These are phyloP conservation scores for Choreutis nemorana DNA, from an alignment of 2,888 invertebrate species.

Conservation along the genomic window DNA sequence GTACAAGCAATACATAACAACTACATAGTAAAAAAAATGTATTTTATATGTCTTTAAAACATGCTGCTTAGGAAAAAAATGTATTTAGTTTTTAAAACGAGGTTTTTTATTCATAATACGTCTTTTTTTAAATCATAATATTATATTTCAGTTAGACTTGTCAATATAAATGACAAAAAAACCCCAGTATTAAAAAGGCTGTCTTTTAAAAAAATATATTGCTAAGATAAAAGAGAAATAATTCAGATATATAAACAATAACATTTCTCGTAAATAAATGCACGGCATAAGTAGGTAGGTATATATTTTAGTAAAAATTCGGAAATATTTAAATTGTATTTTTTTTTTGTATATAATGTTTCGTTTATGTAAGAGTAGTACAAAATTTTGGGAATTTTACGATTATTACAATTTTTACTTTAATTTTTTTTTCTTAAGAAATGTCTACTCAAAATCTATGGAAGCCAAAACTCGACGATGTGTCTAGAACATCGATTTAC, in stretches of 20 bases:
- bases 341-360: constrained; percentile 17
- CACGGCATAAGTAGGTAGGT: too few relatives aligned
- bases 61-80: constrained; percentile 40
- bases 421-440: constrained; percentile 8
- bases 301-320: too few relatives aligned
- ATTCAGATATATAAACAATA: too few relatives aligned
- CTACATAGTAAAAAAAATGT: constrained; percentile 33
- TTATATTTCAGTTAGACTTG: too few relatives aligned
- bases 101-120: too few relatives aligned
- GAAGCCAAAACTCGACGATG: constrained; percentile 52
- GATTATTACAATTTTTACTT: constrained; percentile 1
- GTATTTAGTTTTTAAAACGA: constrained; percentile 17
- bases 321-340: too few relatives aligned
- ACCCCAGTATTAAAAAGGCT: constrained; percentile 13
- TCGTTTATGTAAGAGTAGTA: constrained; percentile 34
- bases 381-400: constrained; percentile 34
- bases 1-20: constrained; percentile 44
- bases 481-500: constrained; percentile 33
- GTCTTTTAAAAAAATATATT: constrained; percentile 24
- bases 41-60: constrained; percentile 55
- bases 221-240: too few relatives aligned
- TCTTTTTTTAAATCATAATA: too few relatives aligned
- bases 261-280: too few relatives aligned
- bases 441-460: constrained; percentile 49
- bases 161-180: too few relatives aligned